Conservation (phyloP, 2,888 invertebrate species). For the Acanthococcus lagerstroemiae region DNA sequence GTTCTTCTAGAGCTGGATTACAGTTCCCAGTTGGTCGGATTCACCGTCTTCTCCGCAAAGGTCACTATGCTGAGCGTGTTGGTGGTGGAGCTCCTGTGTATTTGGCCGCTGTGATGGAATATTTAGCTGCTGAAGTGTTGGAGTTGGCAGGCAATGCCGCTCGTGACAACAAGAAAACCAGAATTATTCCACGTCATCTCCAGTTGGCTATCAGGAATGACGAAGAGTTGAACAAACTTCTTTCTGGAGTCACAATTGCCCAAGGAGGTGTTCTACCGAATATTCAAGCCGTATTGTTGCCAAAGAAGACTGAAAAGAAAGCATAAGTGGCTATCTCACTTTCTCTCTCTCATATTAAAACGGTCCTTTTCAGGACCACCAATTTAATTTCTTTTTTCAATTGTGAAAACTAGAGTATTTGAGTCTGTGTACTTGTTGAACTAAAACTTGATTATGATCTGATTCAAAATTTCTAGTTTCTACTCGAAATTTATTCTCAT, state of each 20-base stretch:
- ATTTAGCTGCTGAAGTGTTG: slow-evolving; percentile 57
- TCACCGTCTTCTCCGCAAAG: slow-evolving; percentile 49
- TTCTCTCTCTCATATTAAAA: neutral
- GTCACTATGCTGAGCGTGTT: slow-evolving; percentile 51
- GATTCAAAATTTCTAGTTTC: too few relatives aligned
- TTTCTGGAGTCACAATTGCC: slow-evolving; percentile 68
- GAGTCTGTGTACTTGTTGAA: too few relatives aligned
- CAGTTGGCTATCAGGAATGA: slow-evolving; percentile 72
- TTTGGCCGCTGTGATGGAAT: slow-evolving; percentile 52
- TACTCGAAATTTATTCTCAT: too few relatives aligned
- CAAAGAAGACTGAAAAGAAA: slow-evolving; percentile 37
- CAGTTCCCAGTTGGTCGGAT: slow-evolving; percentile 50
- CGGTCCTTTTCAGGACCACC: slow-evolving; percentile 23
- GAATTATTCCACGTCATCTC: slow-evolving; percentile 68
- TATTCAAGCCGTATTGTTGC: slow-evolving; percentile 37
- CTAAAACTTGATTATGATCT: too few relatives aligned
- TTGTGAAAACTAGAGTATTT: too few relatives aligned
- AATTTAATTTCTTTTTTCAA: slow-evolving; percentile 12
- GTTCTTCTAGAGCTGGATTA: slow-evolving; percentile 48
- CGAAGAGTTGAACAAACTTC: slow-evolving; percentile 66
- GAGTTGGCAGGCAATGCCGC: slow-evolving; percentile 55
- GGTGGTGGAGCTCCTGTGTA: slow-evolving; percentile 49
- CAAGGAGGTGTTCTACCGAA: slow-evolving; percentile 77
- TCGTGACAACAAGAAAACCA: slow-evolving; percentile 54
- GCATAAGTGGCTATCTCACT: slow-evolving; percentile 5